Base-by-base conservation (phyloP, 2,888 invertebrate species). In the Apantesis nais region DNA sequence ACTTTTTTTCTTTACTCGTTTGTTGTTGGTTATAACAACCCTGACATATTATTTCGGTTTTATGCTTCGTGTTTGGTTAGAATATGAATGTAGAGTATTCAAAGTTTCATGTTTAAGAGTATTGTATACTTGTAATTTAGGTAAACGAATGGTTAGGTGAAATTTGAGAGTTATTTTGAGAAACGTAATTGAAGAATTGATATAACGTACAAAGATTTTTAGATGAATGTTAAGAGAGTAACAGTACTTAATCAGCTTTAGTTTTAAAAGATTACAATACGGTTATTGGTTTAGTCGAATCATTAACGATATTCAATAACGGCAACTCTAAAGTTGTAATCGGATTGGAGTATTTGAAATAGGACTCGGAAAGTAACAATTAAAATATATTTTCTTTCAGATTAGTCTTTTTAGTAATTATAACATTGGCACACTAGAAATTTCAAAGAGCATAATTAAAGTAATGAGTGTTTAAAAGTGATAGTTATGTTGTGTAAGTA, bases 401-500 rank as follows among this genome's bases (percentile, higher is more conserved):
- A 25, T 55, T 25, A 11, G 2, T 25, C 12, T 29, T 29, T 52
- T 58, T 12, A 58, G 29, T 29, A 58, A 29, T 34, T 34, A 2
- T 44, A 19, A 44, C 44, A 39, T 12, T 55, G 12, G 55, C 12
- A 58, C n/a, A 37, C 41, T 41, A n/a, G 29, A 37, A 29, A 22
- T 66, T 8, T 39, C n/a, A n/a, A 19, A 11, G 29, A 39, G 39
- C 37, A 29, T 58, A 66, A 29, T 3, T 52, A 66, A 58, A 55
- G 41, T 39, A 68, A 58, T 31, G 25, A 60, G 16, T 12, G 4
- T 61, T 25, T 25, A 9, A 52, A 63, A 62, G 62, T 44, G 48
- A 31, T 52, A 60, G 66, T 69, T 52, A 63, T 25, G 37, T 72
- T 72, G 72, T 64, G 66, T 69, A 69, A 72, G 66, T 66, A 62